A percentile compares a stretch with the other conserved stretches of the same genome.
These are phyloP conservation scores for Eudasyphora cyanicolor DNA, from an alignment of 2,888 invertebrate species.

Conservation along the genomic window DNA sequence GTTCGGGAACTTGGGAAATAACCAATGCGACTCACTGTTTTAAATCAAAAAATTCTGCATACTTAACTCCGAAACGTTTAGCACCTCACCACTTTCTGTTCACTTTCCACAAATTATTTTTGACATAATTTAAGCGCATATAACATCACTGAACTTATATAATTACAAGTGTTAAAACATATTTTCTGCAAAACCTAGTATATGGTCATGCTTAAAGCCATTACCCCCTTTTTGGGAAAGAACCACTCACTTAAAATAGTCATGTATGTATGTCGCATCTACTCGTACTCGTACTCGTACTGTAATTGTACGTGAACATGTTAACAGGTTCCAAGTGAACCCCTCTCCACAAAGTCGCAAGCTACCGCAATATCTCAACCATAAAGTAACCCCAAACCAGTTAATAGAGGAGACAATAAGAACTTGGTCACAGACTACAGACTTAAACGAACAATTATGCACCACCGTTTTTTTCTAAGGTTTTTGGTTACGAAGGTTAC, in stretches of 20 bases:
- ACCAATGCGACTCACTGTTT: no score
- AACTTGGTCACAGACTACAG: not conserved
- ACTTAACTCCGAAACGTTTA: no score
- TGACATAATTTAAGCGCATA: not conserved
- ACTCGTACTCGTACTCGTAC: no score
- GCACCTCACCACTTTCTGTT: no score
- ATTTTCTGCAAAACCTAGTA: not conserved
- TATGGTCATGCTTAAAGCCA: not conserved
- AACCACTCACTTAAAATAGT: not conserved
- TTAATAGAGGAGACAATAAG: conserved; percentile 12
- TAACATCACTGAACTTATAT: not conserved
- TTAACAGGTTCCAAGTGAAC: not conserved
- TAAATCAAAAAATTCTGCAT: no score
- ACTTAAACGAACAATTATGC: conserved; percentile 38
- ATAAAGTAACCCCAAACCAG: conserved; percentile 1
- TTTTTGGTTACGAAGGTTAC: conserved; percentile 48
- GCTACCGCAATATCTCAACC: not conserved
- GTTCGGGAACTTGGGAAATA: no score
- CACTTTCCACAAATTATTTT: not conserved
- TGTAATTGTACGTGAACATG: not conserved
- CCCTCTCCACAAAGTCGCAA: not conserved
- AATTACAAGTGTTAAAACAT: not conserved
- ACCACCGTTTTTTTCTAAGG: not conserved
- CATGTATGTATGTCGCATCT: no score
- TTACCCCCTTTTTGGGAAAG: not conserved